Conservation (phyloP, 2,888 invertebrate genomes). For the Sarcophaga rosellei region DNA sequence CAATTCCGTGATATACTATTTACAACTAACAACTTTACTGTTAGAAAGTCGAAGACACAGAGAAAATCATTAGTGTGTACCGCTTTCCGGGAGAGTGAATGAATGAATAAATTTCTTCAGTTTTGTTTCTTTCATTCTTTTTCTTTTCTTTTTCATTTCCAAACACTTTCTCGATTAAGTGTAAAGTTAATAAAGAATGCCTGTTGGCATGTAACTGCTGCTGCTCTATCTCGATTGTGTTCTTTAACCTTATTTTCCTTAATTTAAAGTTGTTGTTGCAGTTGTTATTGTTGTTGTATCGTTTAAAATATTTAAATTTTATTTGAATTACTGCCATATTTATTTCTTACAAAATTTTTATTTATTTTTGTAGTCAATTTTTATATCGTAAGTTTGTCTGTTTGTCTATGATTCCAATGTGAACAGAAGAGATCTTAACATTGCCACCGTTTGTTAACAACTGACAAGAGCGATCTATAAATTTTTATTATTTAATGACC, state of each 20-base stretch:
- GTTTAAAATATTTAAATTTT: not conserved
- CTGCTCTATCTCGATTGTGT: not conserved
- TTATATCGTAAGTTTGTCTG: not conserved
- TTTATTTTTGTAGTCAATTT: not conserved
- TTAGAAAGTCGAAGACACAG: too few species aligned
- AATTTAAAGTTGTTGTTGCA: not conserved
- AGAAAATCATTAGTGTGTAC: too few species aligned
- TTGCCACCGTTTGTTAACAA: constrained; percentile 59
- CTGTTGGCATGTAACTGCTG: constrained; percentile 75
- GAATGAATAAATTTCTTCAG: too few species aligned
- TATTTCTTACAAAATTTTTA: not conserved
- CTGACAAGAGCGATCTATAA: constrained; percentile 32
- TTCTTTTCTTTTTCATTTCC: too few species aligned
- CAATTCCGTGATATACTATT: too few species aligned
- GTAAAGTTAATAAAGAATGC: constrained; percentile 14
- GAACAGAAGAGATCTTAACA: constrained; percentile 59
- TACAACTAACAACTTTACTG: too few species aligned
- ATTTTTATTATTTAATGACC: not conserved
- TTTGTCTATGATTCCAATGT: too few species aligned
- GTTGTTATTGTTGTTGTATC: not conserved
- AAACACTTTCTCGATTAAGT: too few species aligned
- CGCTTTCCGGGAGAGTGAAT: too few species aligned
- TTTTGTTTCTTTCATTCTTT: too few species aligned
- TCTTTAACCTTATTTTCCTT: not conserved
- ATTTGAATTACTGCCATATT: constrained; percentile 38